Base-by-base conservation (phyloP, 2,113 vertebrate genomes). In the Cyanoliseus patagonus region DNA sequence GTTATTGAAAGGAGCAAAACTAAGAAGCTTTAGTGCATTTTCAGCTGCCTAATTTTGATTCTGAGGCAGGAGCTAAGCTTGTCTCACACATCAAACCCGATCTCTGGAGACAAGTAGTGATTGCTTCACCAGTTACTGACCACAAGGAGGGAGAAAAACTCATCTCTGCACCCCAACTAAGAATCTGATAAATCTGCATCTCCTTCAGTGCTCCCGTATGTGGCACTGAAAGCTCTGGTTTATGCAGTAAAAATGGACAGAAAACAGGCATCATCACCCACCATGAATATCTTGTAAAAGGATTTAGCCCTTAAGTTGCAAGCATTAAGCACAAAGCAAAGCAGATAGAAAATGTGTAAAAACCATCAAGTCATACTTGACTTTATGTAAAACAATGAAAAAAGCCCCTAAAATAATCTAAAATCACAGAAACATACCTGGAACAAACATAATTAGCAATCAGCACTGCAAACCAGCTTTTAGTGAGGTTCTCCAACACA, bases 401-500 rank as follows among this genome's bases (percentile, higher is more conserved):
- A 59, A 53, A 10, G 0, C 20, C 0, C 13, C 9, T 3, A 18
- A 69, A 51, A 35, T 11, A 35, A 42, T 75, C 14, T 6, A 72
- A 31, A 49, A 80, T 7, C 25, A 37, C 16, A 76, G 41, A 49
- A 77, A 53, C 37, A 55, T 7, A 68, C 13, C 31, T 66, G 27
- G 19, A 86, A 62, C 18, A 51, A 75, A 75, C 4, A 28, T 28
- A 78, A 2, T 31, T 59, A 75, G 57, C 1, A 3, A 41, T 49
- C 70, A 67, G 51, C n/a, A 49, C 52, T 63, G 35, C 3, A 39
- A 49, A 49, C 18, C 64, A 73, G 55, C 41, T 53, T 75, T 57
- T 37, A 76, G 70, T 11, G 68, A 90, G 61, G 31, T 67, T 78
- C 85, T 92, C 83, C 68, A 63, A 67, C 66, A 82, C 91, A n/a